Percentiles rank a stretch among this genome's conserved stretches.
phyloP scores from a whole-genome alignment of 2,888 invertebrate genomes.

The Cylloceria caligata region DNA sequence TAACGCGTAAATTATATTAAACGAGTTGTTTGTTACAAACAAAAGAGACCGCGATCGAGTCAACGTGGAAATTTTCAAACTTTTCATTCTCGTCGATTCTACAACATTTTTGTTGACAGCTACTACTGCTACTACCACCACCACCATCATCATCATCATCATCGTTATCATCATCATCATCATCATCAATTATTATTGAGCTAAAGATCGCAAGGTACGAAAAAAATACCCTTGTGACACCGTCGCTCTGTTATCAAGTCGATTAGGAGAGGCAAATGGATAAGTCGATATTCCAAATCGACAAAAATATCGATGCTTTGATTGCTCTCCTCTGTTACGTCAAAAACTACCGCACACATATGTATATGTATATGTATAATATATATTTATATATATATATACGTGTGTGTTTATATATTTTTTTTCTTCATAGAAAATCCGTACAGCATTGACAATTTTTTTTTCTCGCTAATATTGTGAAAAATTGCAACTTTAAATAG shows the following conservation, averaged over 20 bases:
- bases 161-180: conserved; percentile 53
- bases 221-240: conserved; percentile 33
- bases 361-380: conserved; percentile 30
- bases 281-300: conserved; percentile 34
- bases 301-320: conserved; percentile 27
- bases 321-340: conserved; percentile 34
- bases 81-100: background rate
- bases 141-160: conserved; percentile 50
- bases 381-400: conserved; percentile 31
- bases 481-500: conserved; percentile 33
- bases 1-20: background rate
- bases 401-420: conserved; percentile 22
- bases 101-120: conserved; percentile 4
- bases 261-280: conserved; percentile 35
- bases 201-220: conserved; percentile 16
- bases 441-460: conserved; percentile 21
- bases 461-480: conserved; percentile 40
- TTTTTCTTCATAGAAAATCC: conserved; percentile 46
- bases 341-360: conserved; percentile 34
- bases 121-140: too few species aligned
- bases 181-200: conserved; percentile 47
- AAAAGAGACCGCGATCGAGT: conserved; percentile 57
- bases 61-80: conserved; percentile 23
- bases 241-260: conserved; percentile 26
- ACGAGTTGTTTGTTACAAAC: conserved; percentile 17